Evolutionary conservation across 2,113 vertebrate species (phyloP), one percentile per base, ranked within the genome.

Genomic region (Nesogale talazaci): DNA sequence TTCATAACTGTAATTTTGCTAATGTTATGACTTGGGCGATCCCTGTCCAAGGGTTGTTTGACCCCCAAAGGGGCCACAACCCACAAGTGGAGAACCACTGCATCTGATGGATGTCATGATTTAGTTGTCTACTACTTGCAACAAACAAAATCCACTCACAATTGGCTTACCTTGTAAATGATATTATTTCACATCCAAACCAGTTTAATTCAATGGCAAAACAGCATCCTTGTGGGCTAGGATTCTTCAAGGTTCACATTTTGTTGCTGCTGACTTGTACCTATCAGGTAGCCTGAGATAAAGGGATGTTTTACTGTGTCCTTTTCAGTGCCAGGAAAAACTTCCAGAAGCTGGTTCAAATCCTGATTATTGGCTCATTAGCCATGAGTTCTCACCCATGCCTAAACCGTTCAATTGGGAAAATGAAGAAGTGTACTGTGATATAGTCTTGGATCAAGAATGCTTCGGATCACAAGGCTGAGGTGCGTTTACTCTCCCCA

Each of bases 61-160:
- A 52, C 5, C 46, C 46, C 46, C 46, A 52, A 52, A 52, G 10
- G 46, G 46, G 46, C 14, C 46, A 12, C 14, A 12, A 52, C 46
- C 46, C 46, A 52, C 46, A 7, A 12, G 46, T 52, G 10, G 46
- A 52, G 46, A 52, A 52, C 46, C 46, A 11, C 46, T 52, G 46
- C 82, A 3, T 15, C 56, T 81, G 85, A 29, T 52, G 23, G 89
- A 59, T 88, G 52, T 78, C 42, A 57, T 80, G 52, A 25, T 20
- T n/a, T 83, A 40, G 46, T 25, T 76, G 40, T 9, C 27, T 94
- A 87, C 93, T n/a, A 27, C 23, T 52, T 88, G 38, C 79, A 86
- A 72, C 14, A 67, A 70, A 86, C 56, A 84, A 86, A 89, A 42
- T 10, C 10, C 17, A 46, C 61, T 38, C 15, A 12, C 81, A 70